Base-by-base conservation (phyloP, 2,888 invertebrate genomes). In the Celastrina argiolus region DNA sequence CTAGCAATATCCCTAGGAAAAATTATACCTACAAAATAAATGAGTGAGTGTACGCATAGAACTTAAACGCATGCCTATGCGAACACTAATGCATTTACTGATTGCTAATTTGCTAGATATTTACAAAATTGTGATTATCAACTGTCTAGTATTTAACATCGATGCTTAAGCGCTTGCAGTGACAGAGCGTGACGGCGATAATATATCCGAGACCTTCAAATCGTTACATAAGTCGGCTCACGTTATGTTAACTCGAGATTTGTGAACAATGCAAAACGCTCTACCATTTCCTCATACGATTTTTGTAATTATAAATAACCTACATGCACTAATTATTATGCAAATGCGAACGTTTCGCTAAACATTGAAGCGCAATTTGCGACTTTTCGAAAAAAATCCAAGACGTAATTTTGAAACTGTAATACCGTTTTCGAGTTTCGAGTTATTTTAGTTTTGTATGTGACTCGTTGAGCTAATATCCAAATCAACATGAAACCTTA, bases 251-350 rank as follows among this genome's bases (percentile, higher is more conserved):
- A 28, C 28, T 28, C 31, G 58, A 58, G 58, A 58, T 58, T 58
- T 58, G 58, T 31, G 31, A 58, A 58, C 58, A 58, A 58, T 58
- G 31, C 58, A 58, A 58, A 58, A 31, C n/a, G 16, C 16, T 31
- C 2, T 58, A 31, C 31, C 31, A 16, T 58, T 26, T 12, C 51
- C 51, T 22, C 22, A 14, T 10, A 58, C 3, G n/a, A 58, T 58
- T 58, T 31, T 28, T 16, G 58, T 31, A 31, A 28, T 58, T 58
- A 51, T 51, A 31, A n/a, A 31, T 58, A n/a, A n/a, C 31, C 8
- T n/a, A 31, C 7, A 31, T 31, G 31, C 31, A 31, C 31, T 8
- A 58, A 58, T 58, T 58, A 58, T 28, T 58, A 51, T 51, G 51
- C 12, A 12, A 51, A 51, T 51, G 22, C 2, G 51, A 26, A 51